Base-by-base conservation (phyloP, 2,113 vertebrate genomes). In the Sakesphorus luctuosus region DNA sequence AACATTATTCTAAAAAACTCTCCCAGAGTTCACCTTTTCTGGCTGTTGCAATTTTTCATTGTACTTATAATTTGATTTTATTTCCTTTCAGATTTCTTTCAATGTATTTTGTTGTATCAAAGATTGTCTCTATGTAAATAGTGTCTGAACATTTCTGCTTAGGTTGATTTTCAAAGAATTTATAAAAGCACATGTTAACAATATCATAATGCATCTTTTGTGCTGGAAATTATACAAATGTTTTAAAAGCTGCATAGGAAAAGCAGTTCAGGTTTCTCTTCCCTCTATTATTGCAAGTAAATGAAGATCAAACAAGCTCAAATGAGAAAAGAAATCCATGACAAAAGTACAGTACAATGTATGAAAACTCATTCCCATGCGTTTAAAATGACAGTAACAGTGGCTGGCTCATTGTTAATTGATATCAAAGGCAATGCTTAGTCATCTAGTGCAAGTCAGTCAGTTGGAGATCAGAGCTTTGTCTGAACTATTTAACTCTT, bases 361-460 rank as follows among this genome's bases (percentile, higher is more conserved):
- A 71, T 13, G 40, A 94, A 87, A 75, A 13, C 10, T 61, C 53
- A 36, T 94, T 94, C 81, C 40, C 58, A 28, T 72, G 81, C 61
- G 44, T 91, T 95, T 87, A 65, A 81, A 91, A 82, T 68, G 52
- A 68, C 6, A 4, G 29, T n/a, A 68, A 87, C 10, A 36, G 28
- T 59, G 53, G 6, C 52, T 92, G 77, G 28, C 21, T 84, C 40
- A 49, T 91, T 92, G 87, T 92, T 84, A 68, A 36, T 94, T 84
- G 84, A 26, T 87, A 76, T 87, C 73, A 94, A 89, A 92, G 77
- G 17, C 61, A 89, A 13, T 56, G 75, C 78, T 87, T 81, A 61
- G 87, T 28, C 56, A 84, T 53, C 58, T 46, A 75, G 10, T 46
- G 6, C 31, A 67, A n/a, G 79, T 89, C 47, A 87, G 49, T 72